Percentiles rank a stretch among this genome's conserved stretches.
Conservation (phyloP, 1,140 invertebrate genomes). For the Philotrypesis tridentata region DNA sequence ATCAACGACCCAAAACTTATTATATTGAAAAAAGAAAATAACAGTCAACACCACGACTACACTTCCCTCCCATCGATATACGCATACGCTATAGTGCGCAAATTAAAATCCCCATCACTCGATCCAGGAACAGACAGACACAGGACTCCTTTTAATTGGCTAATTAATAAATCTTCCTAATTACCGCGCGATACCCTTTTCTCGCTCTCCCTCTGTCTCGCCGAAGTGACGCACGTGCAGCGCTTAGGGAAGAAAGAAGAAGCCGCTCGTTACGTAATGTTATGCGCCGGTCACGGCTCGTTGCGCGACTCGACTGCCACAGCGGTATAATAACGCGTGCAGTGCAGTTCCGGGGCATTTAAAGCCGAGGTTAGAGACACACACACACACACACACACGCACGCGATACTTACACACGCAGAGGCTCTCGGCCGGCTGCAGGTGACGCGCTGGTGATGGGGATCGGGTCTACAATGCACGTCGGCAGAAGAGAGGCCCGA, state of each 20-base stretch:
- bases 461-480: not conserved
- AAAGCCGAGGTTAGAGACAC: not conserved
- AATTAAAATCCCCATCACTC: no score
- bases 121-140: no score
- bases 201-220: not conserved
- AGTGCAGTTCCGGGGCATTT: not conserved
- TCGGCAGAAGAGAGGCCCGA: not conserved
- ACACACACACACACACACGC: not conserved
- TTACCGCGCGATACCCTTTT: not conserved
- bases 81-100: no score
- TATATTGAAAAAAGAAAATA: no score
- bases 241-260: not conserved
- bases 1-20: not conserved
- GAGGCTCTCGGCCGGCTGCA: not conserved
- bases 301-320: not conserved
- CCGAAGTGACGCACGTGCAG: not conserved
- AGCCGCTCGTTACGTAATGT: conserved; percentile 26
- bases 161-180: conserved; percentile 17
- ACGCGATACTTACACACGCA: no score
- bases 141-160: conserved; percentile 1
- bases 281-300: conserved; percentile 38
- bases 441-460: not conserved
- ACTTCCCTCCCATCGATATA: not conserved
- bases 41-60: not conserved
- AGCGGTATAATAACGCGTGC: not conserved